Evolutionary conservation across 2,888 invertebrate species (phyloP), one percentile per base, ranked within the genome.

Genomic region (Colostygia pectinataria): DNA sequence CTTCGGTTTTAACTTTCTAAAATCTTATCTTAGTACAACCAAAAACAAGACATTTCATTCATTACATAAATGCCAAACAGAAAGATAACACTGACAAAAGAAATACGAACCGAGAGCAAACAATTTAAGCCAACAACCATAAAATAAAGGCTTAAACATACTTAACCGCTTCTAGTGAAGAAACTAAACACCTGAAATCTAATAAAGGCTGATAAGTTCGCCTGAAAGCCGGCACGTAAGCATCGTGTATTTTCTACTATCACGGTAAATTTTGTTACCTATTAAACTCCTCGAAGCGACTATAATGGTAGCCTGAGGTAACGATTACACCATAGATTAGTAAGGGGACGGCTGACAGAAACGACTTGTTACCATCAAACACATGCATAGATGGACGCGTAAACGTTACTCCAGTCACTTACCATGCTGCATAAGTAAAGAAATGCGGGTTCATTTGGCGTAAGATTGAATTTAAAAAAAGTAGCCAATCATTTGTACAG

Each of bases 221-320:
- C 74, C 63, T 65, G 75, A 76, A 79, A 66, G 77, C 76, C 61
- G 72, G 80, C 85, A 85, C 84, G 85, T 85, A 82, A 84, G 80
- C 80, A 74, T 75, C 80, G 77, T 89, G 84, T 86, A 86, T 87
- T 85, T 86, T 85, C 82, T 83, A 81, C 81, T 83, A 88, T 86
- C 87, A 78, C 79, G 84, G 80, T 86, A 86, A 87, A 89, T 90
- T 89, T 85, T 85, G 87, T 82, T 77, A 87, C 84, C 89, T 89
- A 89, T 90, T 89, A 88, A 87, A 84, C 84, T 87, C 77, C 85
- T 84, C 80, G 86, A 83, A 86, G 85, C 86, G 82, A 84, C 88
- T 77, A 83, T 89, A 86, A 87, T 80, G 88, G 84, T 88, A 80
- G 88, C 89, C 89, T 71, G 88, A 85, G 85, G 89, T 81, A 84